phyloP scores from a whole-genome alignment of 2,888 invertebrate species.

The Emmelina monodactyla region DNA sequence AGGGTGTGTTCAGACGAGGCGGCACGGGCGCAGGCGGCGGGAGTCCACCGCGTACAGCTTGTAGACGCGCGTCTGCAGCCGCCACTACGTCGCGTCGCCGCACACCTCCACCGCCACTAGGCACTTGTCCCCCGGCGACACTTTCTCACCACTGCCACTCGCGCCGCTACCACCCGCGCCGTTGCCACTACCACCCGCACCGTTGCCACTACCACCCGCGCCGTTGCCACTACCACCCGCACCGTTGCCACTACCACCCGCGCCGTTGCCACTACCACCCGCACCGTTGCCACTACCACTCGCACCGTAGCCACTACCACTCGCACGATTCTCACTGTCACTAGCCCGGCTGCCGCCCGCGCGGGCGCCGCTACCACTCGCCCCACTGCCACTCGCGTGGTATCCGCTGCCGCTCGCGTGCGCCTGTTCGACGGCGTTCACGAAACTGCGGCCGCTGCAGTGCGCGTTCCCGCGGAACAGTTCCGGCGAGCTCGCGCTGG shows the following conservation, averaged over 20 bases:
- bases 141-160: constrained; percentile 14
- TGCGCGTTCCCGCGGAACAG: constrained; percentile 25
- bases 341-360: no score
- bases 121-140: constrained; percentile 35
- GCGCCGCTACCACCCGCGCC: constrained; percentile 12
- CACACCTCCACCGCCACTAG: constrained; percentile 49
- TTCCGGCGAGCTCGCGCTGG: constrained; percentile 56
- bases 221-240: no score
- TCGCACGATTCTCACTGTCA: no score
- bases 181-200: no score
- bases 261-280: no score
- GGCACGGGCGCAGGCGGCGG: constrained; percentile 19
- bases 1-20: constrained; percentile 17
- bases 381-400: constrained; percentile 13
- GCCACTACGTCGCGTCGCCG: constrained; percentile 48
- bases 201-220: no score
- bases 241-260: no score
- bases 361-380: constrained; percentile 18
- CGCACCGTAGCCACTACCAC: no score
- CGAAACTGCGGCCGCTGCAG: no score
- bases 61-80: constrained; percentile 57
- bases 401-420: no score
- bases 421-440: no score
- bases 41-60: constrained; percentile 54
- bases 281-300: no score